These are phyloP conservation scores for Varecia variegata DNA, from an alignment of 2,797 vertebrate genomes.

Conservation along the genomic window DNA sequence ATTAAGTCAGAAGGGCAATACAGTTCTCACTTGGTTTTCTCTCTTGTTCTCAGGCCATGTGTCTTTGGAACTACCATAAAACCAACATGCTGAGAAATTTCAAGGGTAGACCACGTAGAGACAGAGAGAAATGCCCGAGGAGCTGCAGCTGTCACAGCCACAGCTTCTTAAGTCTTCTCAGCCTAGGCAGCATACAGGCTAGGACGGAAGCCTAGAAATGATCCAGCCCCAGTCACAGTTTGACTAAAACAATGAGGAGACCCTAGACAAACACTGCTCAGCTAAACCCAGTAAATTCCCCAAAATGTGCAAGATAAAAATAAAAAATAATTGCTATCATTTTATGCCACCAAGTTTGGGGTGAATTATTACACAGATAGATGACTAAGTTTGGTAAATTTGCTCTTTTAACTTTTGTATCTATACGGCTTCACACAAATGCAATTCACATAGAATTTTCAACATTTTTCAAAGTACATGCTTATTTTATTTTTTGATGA, in stretches of 20 bases:
- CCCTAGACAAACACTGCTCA: not conserved
- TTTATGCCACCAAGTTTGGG: not conserved
- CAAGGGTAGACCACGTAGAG: rapidly evolving
- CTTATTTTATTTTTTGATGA: not conserved
- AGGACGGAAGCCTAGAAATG: not conserved
- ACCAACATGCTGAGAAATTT: not conserved
- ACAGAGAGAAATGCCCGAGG: rapidly evolving
- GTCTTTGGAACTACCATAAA: not conserved
- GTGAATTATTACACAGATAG: not conserved
- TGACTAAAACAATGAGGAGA: not conserved
- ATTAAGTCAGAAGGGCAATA: not conserved
- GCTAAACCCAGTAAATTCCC: not conserved
- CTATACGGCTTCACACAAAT: not conserved
- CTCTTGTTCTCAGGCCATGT: not conserved
- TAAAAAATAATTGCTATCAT: not conserved
- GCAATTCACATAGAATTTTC: not conserved
- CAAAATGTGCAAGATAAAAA: not conserved
- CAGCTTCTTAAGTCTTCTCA: not conserved
- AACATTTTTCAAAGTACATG: not conserved
- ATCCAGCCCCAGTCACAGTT: not conserved
- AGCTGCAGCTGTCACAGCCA: rapidly evolving
- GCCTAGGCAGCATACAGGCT: rapidly evolving
- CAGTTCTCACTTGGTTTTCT: not conserved
- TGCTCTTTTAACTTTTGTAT: not conserved
- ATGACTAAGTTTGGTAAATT: not conserved